phyloP scores from a whole-genome alignment of 2,113 vertebrate genomes.

The Chaenogobius annularis region DNA sequence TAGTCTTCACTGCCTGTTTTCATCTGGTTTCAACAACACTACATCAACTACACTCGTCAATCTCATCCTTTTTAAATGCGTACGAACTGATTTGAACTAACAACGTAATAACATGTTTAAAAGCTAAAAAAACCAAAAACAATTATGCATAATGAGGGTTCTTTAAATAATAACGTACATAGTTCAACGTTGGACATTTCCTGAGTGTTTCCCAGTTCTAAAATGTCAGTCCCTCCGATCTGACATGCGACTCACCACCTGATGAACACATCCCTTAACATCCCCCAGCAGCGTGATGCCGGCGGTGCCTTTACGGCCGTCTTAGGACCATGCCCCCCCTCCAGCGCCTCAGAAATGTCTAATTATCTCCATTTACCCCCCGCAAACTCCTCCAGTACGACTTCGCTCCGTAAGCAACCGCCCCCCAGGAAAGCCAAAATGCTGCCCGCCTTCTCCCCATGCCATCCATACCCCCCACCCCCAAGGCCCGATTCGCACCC shows the following conservation, averaged over 20 bases:
- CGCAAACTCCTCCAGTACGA: conserved; percentile 18
- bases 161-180: no score
- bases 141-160: no score
- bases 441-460: conserved; percentile 19
- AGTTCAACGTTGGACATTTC: no score
- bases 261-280: background rate
- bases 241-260: background rate
- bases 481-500: conserved; percentile 1
- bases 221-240: background rate
- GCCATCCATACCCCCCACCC: conserved; percentile 19
- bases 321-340: conserved; percentile 31
- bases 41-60: no score
- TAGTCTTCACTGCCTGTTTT: no score
- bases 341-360: conserved; percentile 28
- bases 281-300: conserved; percentile 14
- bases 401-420: background rate
- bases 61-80: no score
- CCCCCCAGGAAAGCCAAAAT: conserved; percentile 23
- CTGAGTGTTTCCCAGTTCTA: no score
- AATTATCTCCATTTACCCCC: conserved; percentile 62
- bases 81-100: no score
- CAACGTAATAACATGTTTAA: no score
- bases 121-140: no score
- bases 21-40: no score
- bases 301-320: conserved; percentile 1